These are phyloP conservation scores for Charanyca ferruginea DNA, from an alignment of 2,888 invertebrate species.

Conservation along the genomic window DNA sequence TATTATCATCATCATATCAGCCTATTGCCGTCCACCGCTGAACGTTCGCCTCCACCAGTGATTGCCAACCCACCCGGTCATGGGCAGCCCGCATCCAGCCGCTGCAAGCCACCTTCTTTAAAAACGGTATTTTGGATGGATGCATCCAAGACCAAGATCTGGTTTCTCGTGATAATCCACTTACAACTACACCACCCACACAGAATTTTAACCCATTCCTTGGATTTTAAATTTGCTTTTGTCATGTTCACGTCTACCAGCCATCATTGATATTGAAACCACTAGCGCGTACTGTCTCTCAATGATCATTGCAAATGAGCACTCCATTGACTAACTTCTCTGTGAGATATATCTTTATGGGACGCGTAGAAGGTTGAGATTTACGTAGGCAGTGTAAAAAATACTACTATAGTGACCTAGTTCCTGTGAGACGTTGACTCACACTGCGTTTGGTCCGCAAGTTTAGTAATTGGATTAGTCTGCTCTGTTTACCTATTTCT, in stretches of 20 bases:
- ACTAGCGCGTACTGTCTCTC: not conserved
- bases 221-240: not conserved
- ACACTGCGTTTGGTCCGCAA: slow-evolving; percentile 13
- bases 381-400: slow-evolving; percentile 56
- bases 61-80: too few relatives aligned
- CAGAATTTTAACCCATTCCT: too few relatives aligned
- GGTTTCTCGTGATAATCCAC: too few relatives aligned
- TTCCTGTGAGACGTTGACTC: slow-evolving; percentile 17
- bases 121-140: too few relatives aligned
- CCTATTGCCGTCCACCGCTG: too few relatives aligned
- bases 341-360: slow-evolving; percentile 19
- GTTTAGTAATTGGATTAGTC: slow-evolving; percentile 2
- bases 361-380: slow-evolving; percentile 35
- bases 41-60: too few relatives aligned
- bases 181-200: too few relatives aligned
- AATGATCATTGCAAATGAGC: not conserved
- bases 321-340: slow-evolving; percentile 25
- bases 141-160: too few relatives aligned
- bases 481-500: too few relatives aligned
- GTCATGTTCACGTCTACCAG: not conserved
- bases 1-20: too few relatives aligned
- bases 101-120: too few relatives aligned
- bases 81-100: too few relatives aligned
- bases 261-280: not conserved
- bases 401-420: slow-evolving; percentile 47